phyloP scores from a whole-genome alignment of 1,140 invertebrate species.

The Sarcophaga bullata region DNA sequence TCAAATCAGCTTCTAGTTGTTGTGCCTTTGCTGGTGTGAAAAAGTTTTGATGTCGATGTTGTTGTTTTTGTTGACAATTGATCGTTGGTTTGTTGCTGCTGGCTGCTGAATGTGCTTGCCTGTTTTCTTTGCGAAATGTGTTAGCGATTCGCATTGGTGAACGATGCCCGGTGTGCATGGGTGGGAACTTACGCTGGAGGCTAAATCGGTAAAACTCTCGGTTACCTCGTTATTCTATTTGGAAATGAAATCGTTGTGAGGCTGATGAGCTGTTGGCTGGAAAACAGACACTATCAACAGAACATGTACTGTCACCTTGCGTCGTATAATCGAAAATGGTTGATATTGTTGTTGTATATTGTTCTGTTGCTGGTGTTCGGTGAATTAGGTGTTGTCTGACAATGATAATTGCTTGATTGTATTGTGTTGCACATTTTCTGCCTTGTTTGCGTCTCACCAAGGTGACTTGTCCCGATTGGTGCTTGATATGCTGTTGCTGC shows the following conservation, averaged over 20 bases:
- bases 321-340: no score
- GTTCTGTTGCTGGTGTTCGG: no score
- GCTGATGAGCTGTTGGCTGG: no score
- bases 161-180: neutral
- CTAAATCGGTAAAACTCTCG: no score
- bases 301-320: no score
- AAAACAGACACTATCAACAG: no score
- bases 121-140: constrained; percentile 19
- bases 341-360: no score
- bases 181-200: constrained; percentile 41
- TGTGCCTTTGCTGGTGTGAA: constrained; percentile 37
- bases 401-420: no score
- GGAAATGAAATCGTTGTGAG: no score
- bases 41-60: constrained; percentile 31
- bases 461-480: constrained; percentile 50
- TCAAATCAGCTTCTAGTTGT: constrained; percentile 55
- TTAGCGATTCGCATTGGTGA: constrained; percentile 23
- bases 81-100: neutral
- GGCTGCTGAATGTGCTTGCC: no score
- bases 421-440: constrained; percentile 47
- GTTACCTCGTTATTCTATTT: no score
- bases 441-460: constrained; percentile 48
- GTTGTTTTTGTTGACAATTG: neutral
- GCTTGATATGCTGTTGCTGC: constrained; percentile 44
- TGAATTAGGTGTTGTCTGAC: no score